Evolutionary conservation across 2,113 vertebrate genomes (phyloP), one percentile per base, ranked within the genome.

Genomic region (Thamnaconus septentrionalis): DNA sequence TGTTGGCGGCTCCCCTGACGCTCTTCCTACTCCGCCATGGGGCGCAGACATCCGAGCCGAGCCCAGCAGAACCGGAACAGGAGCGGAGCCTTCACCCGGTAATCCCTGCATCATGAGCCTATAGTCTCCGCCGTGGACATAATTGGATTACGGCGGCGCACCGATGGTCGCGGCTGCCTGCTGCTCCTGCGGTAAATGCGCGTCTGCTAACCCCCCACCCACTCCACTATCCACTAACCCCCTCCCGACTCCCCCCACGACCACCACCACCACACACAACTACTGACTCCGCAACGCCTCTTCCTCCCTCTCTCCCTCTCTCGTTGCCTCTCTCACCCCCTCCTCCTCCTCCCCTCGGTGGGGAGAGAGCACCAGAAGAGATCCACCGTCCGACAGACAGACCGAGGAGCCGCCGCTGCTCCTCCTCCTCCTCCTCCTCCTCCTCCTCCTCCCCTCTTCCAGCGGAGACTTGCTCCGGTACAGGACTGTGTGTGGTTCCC

Each of bases 91-190:
- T 18, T 45, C 58, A 40, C 6, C 79, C 68, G 65, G 44, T 82
- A 73, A 82, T 80, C 79, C 70, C 57, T 46, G 5, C 45, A 46
- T 56, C 45, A 46, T 56, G 64, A 63, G 84, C 64, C 46, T 69
- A 31, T 31, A 31, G 18, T 31, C 18, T 66, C 71, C 76, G n/a
- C 78, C 51, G 59, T 8, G 64, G 31, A 79, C 67, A 3, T 85
- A 83, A 86, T 85, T 73, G 73, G 76, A 87, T 86, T 83, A 84
- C 8, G 31, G 58, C 7, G 63, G 59, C 8, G 78, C 18, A 31
- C 72, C 56, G 75, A 55, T 63, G 64, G 44, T 63, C 54, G 42
- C 62, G 50, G 65, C 39, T 62, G 55, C 43, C 39, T 41, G 66
- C 66, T 59, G 57, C 69, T 78, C 48, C 69, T 85, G 84, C 76